Evolutionary conservation across 2,113 vertebrate genomes (phyloP), one percentile per base, ranked within the genome.

Genomic region (Anguilla rostrata): DNA sequence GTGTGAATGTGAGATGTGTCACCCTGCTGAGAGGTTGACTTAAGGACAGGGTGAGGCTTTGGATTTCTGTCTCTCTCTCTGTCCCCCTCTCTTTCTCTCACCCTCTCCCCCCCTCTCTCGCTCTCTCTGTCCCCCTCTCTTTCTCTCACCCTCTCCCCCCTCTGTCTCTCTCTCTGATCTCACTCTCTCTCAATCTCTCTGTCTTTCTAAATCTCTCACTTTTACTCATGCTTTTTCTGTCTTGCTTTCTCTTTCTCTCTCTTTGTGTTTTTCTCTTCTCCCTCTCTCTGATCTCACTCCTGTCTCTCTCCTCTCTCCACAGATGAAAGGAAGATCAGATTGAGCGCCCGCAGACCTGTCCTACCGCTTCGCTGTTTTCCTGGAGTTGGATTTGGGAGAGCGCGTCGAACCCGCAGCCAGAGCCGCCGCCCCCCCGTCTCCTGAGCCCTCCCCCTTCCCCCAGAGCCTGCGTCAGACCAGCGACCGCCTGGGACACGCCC

Each of bases 261-360:
- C 18, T 60, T 2, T 60, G 6, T 46, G 0, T 46, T 8, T 46
- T 8, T 46, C 43, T 46, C 43, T 46, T 1, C 63, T 71, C 63
- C 20, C 63, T 71, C n/a, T 75, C 5, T 66, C 60, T 66, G 18
- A 26, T 11, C 71, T 75, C 71, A 20, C 66, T 40, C 46, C 41
- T 46, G 20, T 34, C 75, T 84, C 92, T 57, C 1, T 34, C 81
- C 11, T 87, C 9, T 92, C 46, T 90, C 41, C 87, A 15, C 90
- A 95, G 98, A 96, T 98, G 96, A 95, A 97, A 97, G 97, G 93
- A 96, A 92, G 91, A 89, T 93, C 92, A 90, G 91, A 93, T 89
- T 94, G 96, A 98, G 91, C 91, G 91, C 91, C 92, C 94, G 89
- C 86, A 29, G 86, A 87, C 93, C 94, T 53, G 88, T 90, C 88